Conservation (phyloP, 2,888 invertebrate genomes). For the Drosophila eohydei region DNA sequence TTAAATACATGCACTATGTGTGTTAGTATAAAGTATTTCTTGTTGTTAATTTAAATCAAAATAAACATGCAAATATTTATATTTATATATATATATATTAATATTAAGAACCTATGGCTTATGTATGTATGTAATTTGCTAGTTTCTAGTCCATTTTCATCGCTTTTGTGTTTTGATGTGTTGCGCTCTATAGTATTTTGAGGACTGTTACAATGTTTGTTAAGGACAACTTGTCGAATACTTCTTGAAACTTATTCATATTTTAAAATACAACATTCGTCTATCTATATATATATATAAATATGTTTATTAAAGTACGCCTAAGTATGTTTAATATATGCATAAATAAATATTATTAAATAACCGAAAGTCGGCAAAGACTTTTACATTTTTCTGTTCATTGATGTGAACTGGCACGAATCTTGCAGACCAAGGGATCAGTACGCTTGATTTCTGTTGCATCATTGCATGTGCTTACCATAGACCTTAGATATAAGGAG, state of each 20-base stretch:
- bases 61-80: conserved; percentile 14
- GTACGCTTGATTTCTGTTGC: too few relatives aligned
- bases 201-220: conserved; percentile 56
- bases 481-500: too few relatives aligned
- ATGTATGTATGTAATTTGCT: conserved; percentile 33
- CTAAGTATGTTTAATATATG: conserved; percentile 35
- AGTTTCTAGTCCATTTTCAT: conserved; percentile 55
- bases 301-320: conserved; percentile 22
- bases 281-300: conserved; percentile 34
- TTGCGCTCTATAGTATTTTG: conserved; percentile 34
- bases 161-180: conserved; percentile 13
- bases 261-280: conserved; percentile 28
- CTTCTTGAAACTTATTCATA: conserved; percentile 39
- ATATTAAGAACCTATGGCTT: conserved; percentile 22
- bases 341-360: conserved; percentile 28
- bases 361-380: conserved; percentile 2
- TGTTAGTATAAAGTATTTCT: conserved; percentile 36
- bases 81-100: conserved; percentile 20
- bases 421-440: too few relatives aligned
- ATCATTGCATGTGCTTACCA: too few relatives aligned
- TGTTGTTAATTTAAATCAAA: conserved; percentile 42
- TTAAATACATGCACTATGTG: conserved; percentile 1
- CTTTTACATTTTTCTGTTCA: background rate
- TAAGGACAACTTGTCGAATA: conserved; percentile 43
- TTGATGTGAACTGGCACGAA: background rate